Evolutionary conservation across 2,888 invertebrate genomes (phyloP).

Genomic region (Agrochola lychnidis): DNA sequence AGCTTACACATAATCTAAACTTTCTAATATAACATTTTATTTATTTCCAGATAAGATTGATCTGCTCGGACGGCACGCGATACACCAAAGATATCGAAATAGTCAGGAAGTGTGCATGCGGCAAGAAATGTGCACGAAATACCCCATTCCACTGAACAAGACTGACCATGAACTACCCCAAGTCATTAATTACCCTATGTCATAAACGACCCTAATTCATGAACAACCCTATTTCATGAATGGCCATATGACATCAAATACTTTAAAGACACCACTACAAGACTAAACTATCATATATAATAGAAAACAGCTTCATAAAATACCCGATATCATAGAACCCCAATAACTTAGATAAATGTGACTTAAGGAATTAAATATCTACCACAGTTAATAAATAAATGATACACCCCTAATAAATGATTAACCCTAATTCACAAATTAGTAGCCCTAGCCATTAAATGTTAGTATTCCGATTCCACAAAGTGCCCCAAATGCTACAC

Average conservation of each 20-base stretch:
- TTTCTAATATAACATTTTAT: too few species aligned
- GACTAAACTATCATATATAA: constrained; percentile 21
- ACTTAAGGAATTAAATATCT: constrained; percentile 11
- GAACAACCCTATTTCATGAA: constrained; percentile 10
- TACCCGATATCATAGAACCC: background rate
- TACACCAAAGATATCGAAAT: constrained; percentile 99
- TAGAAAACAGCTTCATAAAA: background rate
- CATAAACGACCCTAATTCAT: constrained; percentile 18
- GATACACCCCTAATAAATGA: background rate
- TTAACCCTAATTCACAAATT: background rate
- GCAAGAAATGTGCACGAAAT: constrained; percentile 93
- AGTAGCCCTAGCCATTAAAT: background rate
- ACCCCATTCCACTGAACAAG: constrained; percentile 79
- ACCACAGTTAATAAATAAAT: background rate
- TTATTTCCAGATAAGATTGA: constrained; percentile 93
- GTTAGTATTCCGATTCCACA: background rate
- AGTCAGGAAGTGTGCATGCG: constrained; percentile 98
- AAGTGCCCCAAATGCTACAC: background rate
- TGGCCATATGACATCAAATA: background rate
- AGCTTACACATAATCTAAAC: too few species aligned
- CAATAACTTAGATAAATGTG: constrained; percentile 15
- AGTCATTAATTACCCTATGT: constrained; percentile 25
- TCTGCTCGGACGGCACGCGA: constrained; percentile 97
- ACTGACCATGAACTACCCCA: constrained; percentile 55
- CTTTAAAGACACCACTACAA: constrained; percentile 14